phyloP scores from a whole-genome alignment of 2,888 invertebrate species.

The Heliconius erato region DNA sequence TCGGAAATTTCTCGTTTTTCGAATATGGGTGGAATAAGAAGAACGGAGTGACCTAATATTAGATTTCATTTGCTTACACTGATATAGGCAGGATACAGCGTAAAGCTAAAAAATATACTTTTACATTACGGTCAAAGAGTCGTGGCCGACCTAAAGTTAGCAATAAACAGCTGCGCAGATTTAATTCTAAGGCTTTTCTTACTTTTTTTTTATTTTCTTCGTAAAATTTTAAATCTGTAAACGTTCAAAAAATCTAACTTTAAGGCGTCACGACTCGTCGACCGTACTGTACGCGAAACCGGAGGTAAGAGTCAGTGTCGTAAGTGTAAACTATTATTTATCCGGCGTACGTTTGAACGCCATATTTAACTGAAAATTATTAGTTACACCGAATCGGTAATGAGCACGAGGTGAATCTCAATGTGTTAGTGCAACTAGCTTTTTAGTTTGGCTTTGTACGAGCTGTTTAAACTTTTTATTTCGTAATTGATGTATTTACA shows the following conservation, averaged over 20 bases:
- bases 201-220: background rate
- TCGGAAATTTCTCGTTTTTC: no score
- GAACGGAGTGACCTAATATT: background rate
- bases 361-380: constrained; percentile 41
- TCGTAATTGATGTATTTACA: no score
- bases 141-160: no score
- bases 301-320: constrained; percentile 30
- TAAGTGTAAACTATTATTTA: constrained; percentile 35
- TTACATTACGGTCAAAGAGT: no score
- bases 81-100: background rate
- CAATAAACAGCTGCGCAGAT: no score
- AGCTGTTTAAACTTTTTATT: background rate
- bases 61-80: background rate
- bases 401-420: constrained; percentile 26
- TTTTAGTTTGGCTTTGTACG: constrained; percentile 7
- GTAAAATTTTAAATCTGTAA: background rate
- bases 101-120: background rate
- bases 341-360: constrained; percentile 38
- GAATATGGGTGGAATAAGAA: background rate
- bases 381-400: constrained; percentile 35
- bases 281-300: constrained; percentile 1
- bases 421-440: constrained; percentile 4
- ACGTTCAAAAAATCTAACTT: background rate
- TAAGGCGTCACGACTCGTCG: background rate
- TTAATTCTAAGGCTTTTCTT: background rate